Evolutionary conservation across 2,113 vertebrate genomes (phyloP).

Genomic region (Pachyramphus minor): DNA sequence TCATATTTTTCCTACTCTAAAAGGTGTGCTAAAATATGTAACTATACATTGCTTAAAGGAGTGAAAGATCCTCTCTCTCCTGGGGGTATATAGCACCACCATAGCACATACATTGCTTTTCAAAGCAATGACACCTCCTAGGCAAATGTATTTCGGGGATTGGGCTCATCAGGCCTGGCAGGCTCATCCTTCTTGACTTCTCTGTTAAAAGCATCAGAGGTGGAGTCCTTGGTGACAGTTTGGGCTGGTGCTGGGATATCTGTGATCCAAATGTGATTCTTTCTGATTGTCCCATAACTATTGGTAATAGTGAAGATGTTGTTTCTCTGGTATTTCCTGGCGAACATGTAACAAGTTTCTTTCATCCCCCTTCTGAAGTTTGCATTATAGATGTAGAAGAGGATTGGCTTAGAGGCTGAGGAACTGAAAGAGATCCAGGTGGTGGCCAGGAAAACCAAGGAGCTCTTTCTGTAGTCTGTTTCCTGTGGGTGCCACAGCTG

Average conservation of each 20-base stretch:
- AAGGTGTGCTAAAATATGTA: not conserved
- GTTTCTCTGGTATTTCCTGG: conserved; percentile 91
- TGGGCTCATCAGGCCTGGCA: conserved; percentile 84
- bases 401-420: conserved; percentile 87
- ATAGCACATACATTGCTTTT: not conserved
- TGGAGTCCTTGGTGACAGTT: not conserved
- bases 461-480: not conserved
- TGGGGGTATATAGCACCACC: not conserved
- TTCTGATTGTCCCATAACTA: not conserved
- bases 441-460: conserved; percentile 75
- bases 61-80: conserved; percentile 6
- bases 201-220: conserved; percentile 82
- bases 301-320: conserved; percentile 44
- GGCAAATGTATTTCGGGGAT: conserved; percentile 85
- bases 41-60: not conserved
- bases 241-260: not conserved
- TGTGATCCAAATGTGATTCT: not conserved
- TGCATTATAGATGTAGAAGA: conserved; percentile 87
- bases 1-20: not conserved
- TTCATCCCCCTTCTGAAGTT: conserved; percentile 89
- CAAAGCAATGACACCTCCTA: conserved; percentile 36
- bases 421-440: conserved; percentile 89
- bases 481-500: conserved; percentile 63
- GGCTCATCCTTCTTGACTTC: conserved; percentile 87
- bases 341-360: conserved; percentile 92